A percentile compares a stretch with the other conserved stretches of the same genome.
Conservation (phyloP, 2,888 invertebrate genomes). For the Pelosia muscerda region DNA sequence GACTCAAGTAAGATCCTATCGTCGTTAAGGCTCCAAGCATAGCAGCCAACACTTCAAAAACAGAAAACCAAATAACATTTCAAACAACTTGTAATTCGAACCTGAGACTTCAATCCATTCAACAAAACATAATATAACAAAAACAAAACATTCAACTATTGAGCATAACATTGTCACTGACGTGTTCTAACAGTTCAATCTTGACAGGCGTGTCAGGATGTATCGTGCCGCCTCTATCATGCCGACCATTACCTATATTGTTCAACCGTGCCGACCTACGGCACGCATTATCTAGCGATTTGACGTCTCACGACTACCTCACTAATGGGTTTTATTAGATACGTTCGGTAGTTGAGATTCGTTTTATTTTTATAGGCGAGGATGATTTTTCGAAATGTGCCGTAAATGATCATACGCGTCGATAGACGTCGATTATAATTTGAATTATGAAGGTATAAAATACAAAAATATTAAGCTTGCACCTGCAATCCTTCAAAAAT, state of each 20-base stretch:
- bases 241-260: constrained; percentile 31
- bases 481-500: neutral
- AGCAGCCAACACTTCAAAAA: too few relatives aligned
- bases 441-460: neutral
- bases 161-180: constrained; percentile 25
- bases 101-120: neutral
- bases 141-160: neutral
- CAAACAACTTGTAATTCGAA: neutral
- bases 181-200: constrained; percentile 28
- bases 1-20: too few relatives aligned
- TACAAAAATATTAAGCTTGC: too few relatives aligned
- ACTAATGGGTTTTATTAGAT: constrained; percentile 38
- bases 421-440: neutral
- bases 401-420: neutral
- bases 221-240: constrained; percentile 50
- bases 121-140: neutral
- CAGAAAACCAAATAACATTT: too few relatives aligned
- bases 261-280: constrained; percentile 28
- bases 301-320: constrained; percentile 45
- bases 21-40: too few relatives aligned
- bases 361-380: constrained; percentile 15
- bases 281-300: constrained; percentile 33
- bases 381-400: constrained; percentile 6
- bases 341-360: constrained; percentile 23
- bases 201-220: constrained; percentile 49